phyloP scores from a whole-genome alignment of 1,140 invertebrate species.

The Macrocentrus cingulum region DNA sequence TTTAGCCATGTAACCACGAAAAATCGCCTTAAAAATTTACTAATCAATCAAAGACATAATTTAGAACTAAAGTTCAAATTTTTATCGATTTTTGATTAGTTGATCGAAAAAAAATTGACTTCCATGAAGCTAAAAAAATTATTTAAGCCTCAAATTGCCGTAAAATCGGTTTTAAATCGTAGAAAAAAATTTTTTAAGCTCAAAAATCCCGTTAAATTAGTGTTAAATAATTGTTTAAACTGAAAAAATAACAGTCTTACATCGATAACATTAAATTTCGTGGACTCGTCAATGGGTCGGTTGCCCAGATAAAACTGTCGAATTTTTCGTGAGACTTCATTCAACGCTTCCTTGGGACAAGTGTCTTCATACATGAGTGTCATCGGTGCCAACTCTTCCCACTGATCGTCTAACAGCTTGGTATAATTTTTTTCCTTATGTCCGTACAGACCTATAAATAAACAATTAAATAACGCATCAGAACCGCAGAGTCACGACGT shows the following conservation, averaged over 20 bases:
- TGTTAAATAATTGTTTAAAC: background rate
- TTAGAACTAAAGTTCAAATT: too few species aligned
- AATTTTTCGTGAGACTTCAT: conserved; percentile 60
- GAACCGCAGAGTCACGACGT: background rate
- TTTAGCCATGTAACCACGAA: too few species aligned
- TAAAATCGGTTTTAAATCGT: too few species aligned
- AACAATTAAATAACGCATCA: conserved; percentile 9
- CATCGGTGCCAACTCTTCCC: conserved; percentile 62
- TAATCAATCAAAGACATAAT: too few species aligned
- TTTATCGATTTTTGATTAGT: too few species aligned
- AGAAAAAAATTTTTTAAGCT: too few species aligned
- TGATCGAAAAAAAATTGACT: too few species aligned
- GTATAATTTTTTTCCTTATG: conserved; percentile 31
- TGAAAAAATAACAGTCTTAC: conserved; percentile 48
- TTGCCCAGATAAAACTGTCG: conserved; percentile 64
- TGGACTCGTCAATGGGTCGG: conserved; percentile 54
- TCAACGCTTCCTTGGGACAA: conserved; percentile 44
- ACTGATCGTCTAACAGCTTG: conserved; percentile 58
- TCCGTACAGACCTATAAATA: conserved; percentile 41
- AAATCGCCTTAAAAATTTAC: too few species aligned
- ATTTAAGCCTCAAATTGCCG: too few species aligned
- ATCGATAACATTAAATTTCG: conserved; percentile 58
- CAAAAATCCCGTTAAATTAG: too few species aligned
- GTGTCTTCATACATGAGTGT: conserved; percentile 65
- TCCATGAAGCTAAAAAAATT: too few species aligned